phyloP scores from a whole-genome alignment of 2,113 vertebrate species.

The Montifringilla adamsi region DNA sequence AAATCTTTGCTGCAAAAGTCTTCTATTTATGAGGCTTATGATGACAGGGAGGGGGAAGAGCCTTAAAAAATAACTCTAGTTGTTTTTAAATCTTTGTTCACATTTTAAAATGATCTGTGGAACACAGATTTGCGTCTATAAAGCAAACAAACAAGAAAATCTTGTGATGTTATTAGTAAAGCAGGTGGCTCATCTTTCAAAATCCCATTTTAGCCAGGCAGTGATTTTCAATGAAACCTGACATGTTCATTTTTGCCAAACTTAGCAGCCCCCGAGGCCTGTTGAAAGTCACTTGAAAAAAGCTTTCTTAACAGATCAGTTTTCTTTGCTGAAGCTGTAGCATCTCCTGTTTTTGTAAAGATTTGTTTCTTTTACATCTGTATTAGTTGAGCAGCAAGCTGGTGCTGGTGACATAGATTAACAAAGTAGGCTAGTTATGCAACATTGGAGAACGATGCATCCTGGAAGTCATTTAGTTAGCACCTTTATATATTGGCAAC shows the following conservation, averaged over 20 bases:
- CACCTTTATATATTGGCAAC: not conserved
- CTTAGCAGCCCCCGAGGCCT: slow-evolving; percentile 47
- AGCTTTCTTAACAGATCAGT: not conserved
- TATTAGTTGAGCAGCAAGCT: not conserved
- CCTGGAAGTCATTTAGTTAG: not conserved
- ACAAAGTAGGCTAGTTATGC: slow-evolving; percentile 30
- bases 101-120: slow-evolving; percentile 48
- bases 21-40: slow-evolving; percentile 41
- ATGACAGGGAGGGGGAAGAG: not conserved
- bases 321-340: slow-evolving; percentile 15
- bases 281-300: slow-evolving; percentile 46
- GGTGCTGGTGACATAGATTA: not conserved
- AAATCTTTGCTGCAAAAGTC: slow-evolving; percentile 6
- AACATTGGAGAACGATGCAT: not conserved
- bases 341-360: not conserved
- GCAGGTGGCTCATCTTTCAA: slow-evolving; percentile 59
- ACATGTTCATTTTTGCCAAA: slow-evolving; percentile 65
- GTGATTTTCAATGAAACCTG: slow-evolving; percentile 67
- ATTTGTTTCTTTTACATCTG: not conserved
- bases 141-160: slow-evolving; percentile 26
- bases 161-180: slow-evolving; percentile 61
- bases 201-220: slow-evolving; percentile 61
- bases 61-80: not conserved
- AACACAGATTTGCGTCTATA: not conserved
- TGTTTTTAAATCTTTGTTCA: slow-evolving; percentile 16